These are phyloP conservation scores for Rhineura floridana DNA, from an alignment of 2,113 vertebrate genomes.

Conservation along the genomic window DNA sequence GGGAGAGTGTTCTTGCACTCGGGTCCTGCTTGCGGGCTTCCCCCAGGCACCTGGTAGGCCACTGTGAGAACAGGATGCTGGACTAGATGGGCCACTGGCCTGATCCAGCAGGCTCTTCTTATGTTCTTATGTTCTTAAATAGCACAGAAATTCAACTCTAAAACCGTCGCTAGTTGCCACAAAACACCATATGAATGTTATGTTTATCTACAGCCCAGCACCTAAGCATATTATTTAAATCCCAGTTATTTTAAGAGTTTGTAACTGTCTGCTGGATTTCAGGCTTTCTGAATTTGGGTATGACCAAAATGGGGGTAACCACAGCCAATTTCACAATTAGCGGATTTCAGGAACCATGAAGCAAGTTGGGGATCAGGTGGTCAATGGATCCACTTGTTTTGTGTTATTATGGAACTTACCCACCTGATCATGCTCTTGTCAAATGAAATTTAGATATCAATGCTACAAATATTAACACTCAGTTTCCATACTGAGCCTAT, in stretches of 20 bases:
- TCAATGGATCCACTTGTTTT: background rate
- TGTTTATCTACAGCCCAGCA: background rate
- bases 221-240: background rate
- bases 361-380: background rate
- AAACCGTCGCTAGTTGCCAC: background rate
- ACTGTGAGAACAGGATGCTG: too few species aligned
- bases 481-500: background rate
- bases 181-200: background rate
- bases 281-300: background rate
- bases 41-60: too few species aligned
- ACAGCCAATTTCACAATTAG: background rate
- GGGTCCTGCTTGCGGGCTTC: too few species aligned
- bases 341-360: background rate
- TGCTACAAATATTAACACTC: background rate
- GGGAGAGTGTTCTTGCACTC: too few species aligned
- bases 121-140: too few species aligned
- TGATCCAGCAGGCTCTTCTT: too few species aligned
- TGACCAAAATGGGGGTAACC: background rate
- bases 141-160: too few species aligned
- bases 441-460: background rate
- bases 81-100: too few species aligned
- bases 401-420: background rate
- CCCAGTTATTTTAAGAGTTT: background rate
- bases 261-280: background rate
- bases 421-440: background rate